A percentile compares a stretch with the other conserved stretches of the same genome.
Evolutionary conservation across 2,113 vertebrate species (phyloP).

Genomic region (Tapirus terrestris): DNA sequence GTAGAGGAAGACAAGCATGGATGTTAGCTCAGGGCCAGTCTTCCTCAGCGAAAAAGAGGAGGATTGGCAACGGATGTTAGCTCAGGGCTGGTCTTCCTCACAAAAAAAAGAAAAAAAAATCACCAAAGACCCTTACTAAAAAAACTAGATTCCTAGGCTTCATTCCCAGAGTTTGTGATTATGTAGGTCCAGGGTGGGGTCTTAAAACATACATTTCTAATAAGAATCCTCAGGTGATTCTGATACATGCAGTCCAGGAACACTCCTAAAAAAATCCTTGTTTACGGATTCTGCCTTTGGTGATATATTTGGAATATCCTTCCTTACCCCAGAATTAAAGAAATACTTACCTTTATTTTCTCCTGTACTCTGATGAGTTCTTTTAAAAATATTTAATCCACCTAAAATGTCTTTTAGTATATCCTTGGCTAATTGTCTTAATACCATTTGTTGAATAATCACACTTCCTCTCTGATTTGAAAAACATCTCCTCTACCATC

Average conservation of each 20-base stretch:
- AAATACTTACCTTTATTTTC: background rate
- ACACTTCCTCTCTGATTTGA: background rate
- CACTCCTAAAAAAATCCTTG: background rate
- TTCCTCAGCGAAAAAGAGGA: too few relatives aligned
- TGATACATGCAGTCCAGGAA: background rate
- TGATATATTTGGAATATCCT: background rate
- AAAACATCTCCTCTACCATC: background rate
- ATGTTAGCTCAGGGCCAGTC: too few relatives aligned
- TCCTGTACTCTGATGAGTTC: background rate
- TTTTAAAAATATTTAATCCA: conserved; percentile 39
- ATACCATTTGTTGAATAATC: background rate
- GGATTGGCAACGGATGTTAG: too few relatives aligned
- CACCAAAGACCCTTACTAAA: background rate
- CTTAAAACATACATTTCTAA: background rate
- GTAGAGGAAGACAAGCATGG: too few relatives aligned
- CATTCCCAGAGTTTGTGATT: background rate
- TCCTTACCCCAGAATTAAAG: background rate
- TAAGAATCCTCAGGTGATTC: background rate
- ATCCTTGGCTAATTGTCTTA: background rate
- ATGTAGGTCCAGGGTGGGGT: background rate
- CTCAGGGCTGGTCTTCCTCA: too few relatives aligned
- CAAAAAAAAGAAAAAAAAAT: too few relatives aligned
- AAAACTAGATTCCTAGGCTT: background rate
- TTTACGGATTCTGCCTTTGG: background rate
- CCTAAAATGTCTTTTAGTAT: background rate